Evolutionary conservation across 2,888 invertebrate species (phyloP).

Genomic region (Amorpha juglandis): DNA sequence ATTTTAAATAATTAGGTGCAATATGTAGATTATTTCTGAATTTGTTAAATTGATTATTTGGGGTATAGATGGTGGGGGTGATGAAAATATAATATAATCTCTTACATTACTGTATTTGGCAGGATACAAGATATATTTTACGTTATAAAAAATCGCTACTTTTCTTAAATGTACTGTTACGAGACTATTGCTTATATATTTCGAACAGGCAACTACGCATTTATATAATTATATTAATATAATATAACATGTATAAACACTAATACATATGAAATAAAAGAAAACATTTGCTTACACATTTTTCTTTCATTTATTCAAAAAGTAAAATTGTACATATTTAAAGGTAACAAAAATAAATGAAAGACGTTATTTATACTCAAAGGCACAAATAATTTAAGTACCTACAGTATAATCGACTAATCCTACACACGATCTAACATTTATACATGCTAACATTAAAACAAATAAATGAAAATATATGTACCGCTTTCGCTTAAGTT

Average conservation of each 20-base stretch:
- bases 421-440: neutral
- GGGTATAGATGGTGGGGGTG: too few species aligned
- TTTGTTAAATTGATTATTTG: neutral
- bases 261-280: constrained; percentile 9
- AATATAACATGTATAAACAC: constrained; percentile 9
- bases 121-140: constrained; percentile 6
- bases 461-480: constrained; percentile 17
- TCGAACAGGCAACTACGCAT: constrained; percentile 15
- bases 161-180: neutral
- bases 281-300: constrained; percentile 18
- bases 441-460: constrained; percentile 14
- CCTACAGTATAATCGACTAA: constrained; percentile 43
- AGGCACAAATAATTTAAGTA: constrained; percentile 78
- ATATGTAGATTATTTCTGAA: neutral
- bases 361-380: constrained; percentile 47
- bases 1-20: too few species aligned
- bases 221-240: constrained; percentile 23
- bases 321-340: constrained; percentile 35
- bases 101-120: constrained; percentile 6
- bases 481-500: constrained; percentile 3
- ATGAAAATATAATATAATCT: neutral
- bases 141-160: constrained; percentile 18
- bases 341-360: constrained; percentile 53
- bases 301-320: constrained; percentile 29
- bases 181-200: constrained; percentile 23